Evolutionary conservation across 2,113 vertebrate species (phyloP).

Genomic region (Sinocyclocheilus rhinocerous): DNA sequence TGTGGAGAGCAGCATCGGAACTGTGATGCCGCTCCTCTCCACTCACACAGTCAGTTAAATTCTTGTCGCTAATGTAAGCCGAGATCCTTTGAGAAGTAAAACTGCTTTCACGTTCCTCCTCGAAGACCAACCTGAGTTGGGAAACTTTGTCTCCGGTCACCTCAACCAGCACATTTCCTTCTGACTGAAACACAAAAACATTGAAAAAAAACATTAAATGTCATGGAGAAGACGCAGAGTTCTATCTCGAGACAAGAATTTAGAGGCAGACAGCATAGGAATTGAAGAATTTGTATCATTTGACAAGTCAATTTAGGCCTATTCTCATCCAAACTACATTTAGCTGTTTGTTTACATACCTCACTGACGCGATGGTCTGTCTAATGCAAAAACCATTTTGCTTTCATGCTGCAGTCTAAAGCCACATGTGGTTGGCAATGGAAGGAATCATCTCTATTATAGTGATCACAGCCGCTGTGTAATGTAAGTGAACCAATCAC

Average conservation of each 20-base stretch:
- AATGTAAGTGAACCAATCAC: conserved; percentile 57
- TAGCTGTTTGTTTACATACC: conserved; percentile 65
- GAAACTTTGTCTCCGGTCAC: conserved; percentile 56
- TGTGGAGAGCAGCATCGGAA: conserved; percentile 28
- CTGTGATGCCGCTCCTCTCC: not conserved
- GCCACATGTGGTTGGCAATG: conserved; percentile 57
- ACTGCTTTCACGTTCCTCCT: conserved; percentile 51
- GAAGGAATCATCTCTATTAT: conserved; percentile 45
- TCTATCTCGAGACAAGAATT: too few relatives aligned
- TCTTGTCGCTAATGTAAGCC: conserved; percentile 36
- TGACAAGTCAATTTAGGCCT: not conserved
- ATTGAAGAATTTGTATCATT: not conserved
- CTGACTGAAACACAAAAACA: conserved; percentile 58
- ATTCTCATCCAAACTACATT: not conserved
- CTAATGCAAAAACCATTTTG: conserved; percentile 50
- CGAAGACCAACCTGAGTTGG: conserved; percentile 23
- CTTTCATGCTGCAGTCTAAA: conserved; percentile 53
- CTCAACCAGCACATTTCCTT: conserved; percentile 57
- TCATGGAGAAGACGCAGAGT: not conserved
- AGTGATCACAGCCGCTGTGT: conserved; percentile 46
- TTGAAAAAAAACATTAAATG: not conserved
- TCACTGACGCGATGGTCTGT: conserved; percentile 58
- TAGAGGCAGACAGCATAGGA: not conserved
- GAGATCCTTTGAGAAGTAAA: conserved; percentile 47
- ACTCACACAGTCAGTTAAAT: conserved; percentile 17